Base-by-base conservation (phyloP, 2,888 invertebrate genomes). In the Cantharis rustica region DNA sequence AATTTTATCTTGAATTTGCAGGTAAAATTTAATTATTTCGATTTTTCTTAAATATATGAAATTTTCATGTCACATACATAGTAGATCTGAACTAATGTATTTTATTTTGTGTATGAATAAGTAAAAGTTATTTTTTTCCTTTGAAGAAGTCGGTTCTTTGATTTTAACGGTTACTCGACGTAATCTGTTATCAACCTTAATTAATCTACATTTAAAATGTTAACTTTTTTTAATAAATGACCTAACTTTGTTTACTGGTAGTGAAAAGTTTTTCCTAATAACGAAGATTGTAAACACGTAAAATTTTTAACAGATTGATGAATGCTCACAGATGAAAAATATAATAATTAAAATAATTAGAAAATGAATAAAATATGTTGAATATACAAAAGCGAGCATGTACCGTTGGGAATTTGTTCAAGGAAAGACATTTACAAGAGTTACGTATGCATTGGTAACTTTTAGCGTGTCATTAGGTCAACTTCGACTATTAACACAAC, bases 381-480 rank as follows among this genome's bases (percentile, higher is more conserved):
- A n/a, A 47, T 47, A 47, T 47, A 47, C n/a, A 47, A n/a, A 47
- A 47, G 47, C n/a, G 7, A 27, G n/a, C 47, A 47, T 1, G 47
- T 47, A 47, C 47, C 47, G 47, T 47, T 47, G 47, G 47, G n/a
- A 47, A 47, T 47, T 47, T 47, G 47, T 47, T 47, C 47, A 47
- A 47, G 47, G 47, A 47, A 47, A 47, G 47, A 47, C 47, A 47
- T 47, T 47, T 47, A 47, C n/a, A 47, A 47, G 47, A 47, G 47
- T 47, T 47, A 47, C 47, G 47, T 47, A 47, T 47, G 47, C 47
- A 47, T 47, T 47, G 47, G 47, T 47, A 47, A 47, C n/a, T 47
- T 47, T 62, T 62, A 17, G 31, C 63, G 69, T 74, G 74, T 74
- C 74, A 74, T 74, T 74, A 61, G 74, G 74, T 74, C 74, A 31